Evolutionary conservation across 2,888 invertebrate genomes (phyloP), one percentile per base, ranked within the genome.

Genomic region (Cephus sareptanus): DNA sequence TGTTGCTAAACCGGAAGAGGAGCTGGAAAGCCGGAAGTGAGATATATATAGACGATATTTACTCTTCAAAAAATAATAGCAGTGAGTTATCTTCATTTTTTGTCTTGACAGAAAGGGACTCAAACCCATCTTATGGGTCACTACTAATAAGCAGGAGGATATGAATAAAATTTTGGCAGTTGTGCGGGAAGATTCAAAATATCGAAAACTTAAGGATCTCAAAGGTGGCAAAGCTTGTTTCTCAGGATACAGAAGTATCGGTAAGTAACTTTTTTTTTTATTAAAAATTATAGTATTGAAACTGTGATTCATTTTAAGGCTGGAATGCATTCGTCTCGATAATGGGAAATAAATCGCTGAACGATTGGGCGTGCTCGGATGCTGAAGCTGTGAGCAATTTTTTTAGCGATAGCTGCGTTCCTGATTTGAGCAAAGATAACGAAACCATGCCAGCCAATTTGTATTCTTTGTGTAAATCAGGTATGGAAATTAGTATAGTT

Each of bases 171-270:
- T 96, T 0, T 94, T 95, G 0, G 96, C 96, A 0, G 93, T 97
- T 75, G 95, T 96, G 0, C 94, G 93, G 81, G 93, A 92, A 73
- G 92, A 94, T 85, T 93, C 95, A 0, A 89, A 90, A 35, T 94
- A 95, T 76, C 90, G 92, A 23, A 93, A 91, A 23, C 93, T 97
- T 81, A 90, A 92, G 75, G 96, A 96, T 86, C 91, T 97, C 35
- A 92, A 92, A 90, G 96, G 95, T 13, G 95, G 95, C 82, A 94
- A 94, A 71, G 96, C 96, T 0, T 97, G 96, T 86, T 96, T 98
- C 89, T 96, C 98, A 1, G 94, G 94, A n/a, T 96, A 94, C 87
- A 95, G 96, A 82, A 96, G 97, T 11, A 92, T 95, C 11, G 95
- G 95, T 13, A 94, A 95, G 94, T 93, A 94, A 70, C 31, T 68